phyloP scores from a whole-genome alignment of 1,140 invertebrate genomes.

The Drosophila albomicans region DNA sequence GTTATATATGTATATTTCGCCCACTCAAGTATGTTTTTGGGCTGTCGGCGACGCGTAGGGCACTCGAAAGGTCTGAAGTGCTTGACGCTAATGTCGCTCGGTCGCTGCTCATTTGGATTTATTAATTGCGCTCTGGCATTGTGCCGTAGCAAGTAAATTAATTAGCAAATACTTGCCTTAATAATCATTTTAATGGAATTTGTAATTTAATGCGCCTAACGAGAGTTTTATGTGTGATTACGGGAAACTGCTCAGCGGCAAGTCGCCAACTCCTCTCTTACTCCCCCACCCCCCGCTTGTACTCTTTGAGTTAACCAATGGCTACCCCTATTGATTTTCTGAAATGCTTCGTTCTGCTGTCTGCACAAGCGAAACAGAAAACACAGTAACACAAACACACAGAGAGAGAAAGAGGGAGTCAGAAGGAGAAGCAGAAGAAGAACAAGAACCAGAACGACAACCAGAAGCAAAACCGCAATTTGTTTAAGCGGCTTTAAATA shows the following conservation, averaged over 20 bases:
- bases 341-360: not conserved
- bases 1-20: not conserved
- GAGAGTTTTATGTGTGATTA: constrained; percentile 83
- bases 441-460: not conserved
- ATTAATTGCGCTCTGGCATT: constrained; percentile 76
- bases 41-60: constrained; percentile 44
- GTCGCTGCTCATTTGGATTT: constrained; percentile 73
- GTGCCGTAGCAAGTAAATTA: constrained; percentile 81
- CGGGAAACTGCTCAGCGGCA: constrained; percentile 16
- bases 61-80: constrained; percentile 38
- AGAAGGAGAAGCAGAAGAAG: constrained; percentile 11
- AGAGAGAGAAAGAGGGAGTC: not conserved
- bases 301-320: not conserved
- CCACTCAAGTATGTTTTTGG: constrained; percentile 4
- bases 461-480: constrained; percentile 67
- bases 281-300: not conserved
- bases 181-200: constrained; percentile 84
- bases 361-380: constrained; percentile 17
- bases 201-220: constrained; percentile 84
- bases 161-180: constrained; percentile 83
- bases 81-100: constrained; percentile 46
- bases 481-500: constrained; percentile 83
- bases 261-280: too few relatives aligned
- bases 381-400: constrained; percentile 1
- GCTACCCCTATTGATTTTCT: constrained; percentile 69